Evolutionary conservation across 2,888 invertebrate species (phyloP).

Genomic region (Tryphoninae sp.): DNA sequence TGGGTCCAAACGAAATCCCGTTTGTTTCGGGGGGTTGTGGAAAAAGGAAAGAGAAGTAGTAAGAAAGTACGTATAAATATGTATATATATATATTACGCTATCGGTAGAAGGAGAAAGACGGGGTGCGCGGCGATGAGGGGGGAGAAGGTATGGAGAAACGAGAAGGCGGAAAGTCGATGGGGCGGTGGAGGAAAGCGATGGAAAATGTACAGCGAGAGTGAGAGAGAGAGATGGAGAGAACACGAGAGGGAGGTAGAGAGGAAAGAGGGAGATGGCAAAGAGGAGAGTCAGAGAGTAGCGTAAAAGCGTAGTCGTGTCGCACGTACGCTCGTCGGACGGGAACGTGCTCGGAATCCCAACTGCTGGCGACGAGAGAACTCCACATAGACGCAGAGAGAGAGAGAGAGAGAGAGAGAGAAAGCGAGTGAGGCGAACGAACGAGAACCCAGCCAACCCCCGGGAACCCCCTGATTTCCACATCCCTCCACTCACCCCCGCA

Average conservation of each 20-base stretch:
- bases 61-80: conserved; percentile 19
- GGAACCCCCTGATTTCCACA: conserved; percentile 50
- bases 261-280: conserved; percentile 65
- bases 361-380: conserved; percentile 56
- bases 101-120: conserved; percentile 7
- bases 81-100: conserved; percentile 32
- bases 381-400: conserved; percentile 37
- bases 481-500: conserved; percentile 69
- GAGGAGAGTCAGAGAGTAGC: conserved; percentile 72
- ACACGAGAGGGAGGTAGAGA: conserved; percentile 48
- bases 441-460: conserved; percentile 61
- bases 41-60: conserved; percentile 31
- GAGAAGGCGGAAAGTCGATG: conserved; percentile 43
- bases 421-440: conserved; percentile 26
- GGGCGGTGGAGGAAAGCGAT: conserved; percentile 53
- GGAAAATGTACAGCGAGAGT: conserved; percentile 60
- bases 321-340: conserved; percentile 81
- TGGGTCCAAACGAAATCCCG: conserved; percentile 58
- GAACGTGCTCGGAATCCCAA: conserved; percentile 79
- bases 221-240: conserved; percentile 59
- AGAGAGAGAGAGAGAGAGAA: conserved; percentile 28
- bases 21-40: conserved; percentile 35
- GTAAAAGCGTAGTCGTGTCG: conserved; percentile 82
- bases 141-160: conserved; percentile 35
- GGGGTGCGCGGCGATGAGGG: neutral